Evolutionary conservation across 2,797 vertebrate genomes (phyloP), one percentile per base, ranked within the genome.

Genomic region (Botia kubotai): DNA sequence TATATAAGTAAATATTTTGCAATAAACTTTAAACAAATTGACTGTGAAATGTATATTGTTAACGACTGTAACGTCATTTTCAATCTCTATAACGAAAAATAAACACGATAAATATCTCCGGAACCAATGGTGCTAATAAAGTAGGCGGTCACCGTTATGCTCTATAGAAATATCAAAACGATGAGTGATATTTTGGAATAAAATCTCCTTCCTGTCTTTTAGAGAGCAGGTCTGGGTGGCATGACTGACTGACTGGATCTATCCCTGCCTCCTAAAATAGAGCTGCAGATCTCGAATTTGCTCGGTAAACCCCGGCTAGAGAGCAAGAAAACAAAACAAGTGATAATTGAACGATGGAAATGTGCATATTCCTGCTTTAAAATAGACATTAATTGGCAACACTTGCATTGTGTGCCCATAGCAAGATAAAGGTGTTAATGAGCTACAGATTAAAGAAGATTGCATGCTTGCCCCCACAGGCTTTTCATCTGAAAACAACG

Each of bases 181-280:
- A 81, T 72, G 66, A 66, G 72, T 65, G 58, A 84, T 82, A 80
- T 80, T 86, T 80, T 68, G 67, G 43, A 53, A 72, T 65, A 76
- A 83, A 82, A 81, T 69, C 48, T 63, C 69, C 74, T 58, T 78
- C 78, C 79, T 58, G 43, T 50, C 73, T 17, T 53, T 78, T 62
- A 82, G n/a, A 75, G 60, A 67, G 67, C 68, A 63, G 33, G 46
- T 36, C 43, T 2, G 17, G 29, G 33, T 63, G 21, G 46, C 77
- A 63, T 2, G 11, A 3, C 6, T 72, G 33, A 77, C 65, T 57
- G 72, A 67, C 57, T 55, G 74, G 29, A 57, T 84, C 77, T 29
- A 65, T 69, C 67, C 19, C 46, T 29, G 21, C 57, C 48, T 71
- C 84, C 77, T 63, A 83, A 85, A 87, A 87, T 84, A 87, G 84